phyloP scores from a whole-genome alignment of 2,797 vertebrate genomes.

The Dendrocincla fuliginosa region DNA sequence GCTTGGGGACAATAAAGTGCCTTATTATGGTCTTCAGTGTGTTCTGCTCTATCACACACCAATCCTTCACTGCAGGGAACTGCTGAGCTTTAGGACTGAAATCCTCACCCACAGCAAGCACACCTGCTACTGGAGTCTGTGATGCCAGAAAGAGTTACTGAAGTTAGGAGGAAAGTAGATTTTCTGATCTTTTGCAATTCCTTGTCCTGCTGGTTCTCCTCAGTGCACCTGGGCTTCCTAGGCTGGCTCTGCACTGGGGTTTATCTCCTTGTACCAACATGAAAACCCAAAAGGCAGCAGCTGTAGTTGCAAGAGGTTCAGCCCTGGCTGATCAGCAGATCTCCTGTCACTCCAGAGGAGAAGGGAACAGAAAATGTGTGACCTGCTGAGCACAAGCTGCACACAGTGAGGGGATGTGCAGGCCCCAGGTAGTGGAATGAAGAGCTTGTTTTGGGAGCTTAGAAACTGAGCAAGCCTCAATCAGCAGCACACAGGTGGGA shows the following conservation, averaged over 20 bases:
- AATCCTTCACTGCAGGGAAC: not conserved
- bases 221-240: not conserved
- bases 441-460: not conserved
- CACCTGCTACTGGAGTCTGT: not conserved
- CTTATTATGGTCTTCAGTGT: not conserved
- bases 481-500: rapidly evolving
- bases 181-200: not conserved
- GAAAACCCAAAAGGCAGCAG: not conserved
- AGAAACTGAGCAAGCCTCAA: not conserved
- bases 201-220: not conserved
- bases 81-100: not conserved
- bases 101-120: not conserved
- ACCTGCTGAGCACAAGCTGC: not conserved
- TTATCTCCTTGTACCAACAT: not conserved
- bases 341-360: not conserved
- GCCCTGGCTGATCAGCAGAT: not conserved
- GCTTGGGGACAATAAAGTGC: not conserved
- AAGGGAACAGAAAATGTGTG: not conserved
- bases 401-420: rapidly evolving
- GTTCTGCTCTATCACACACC: not conserved
- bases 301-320: not conserved
- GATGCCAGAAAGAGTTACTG: not conserved
- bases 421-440: not conserved
- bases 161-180: not conserved
- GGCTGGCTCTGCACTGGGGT: not conserved